Evolutionary conservation across 2,797 vertebrate genomes (phyloP), one percentile per base, ranked within the genome.

Genomic region (Rhabdomys pumilio): DNA sequence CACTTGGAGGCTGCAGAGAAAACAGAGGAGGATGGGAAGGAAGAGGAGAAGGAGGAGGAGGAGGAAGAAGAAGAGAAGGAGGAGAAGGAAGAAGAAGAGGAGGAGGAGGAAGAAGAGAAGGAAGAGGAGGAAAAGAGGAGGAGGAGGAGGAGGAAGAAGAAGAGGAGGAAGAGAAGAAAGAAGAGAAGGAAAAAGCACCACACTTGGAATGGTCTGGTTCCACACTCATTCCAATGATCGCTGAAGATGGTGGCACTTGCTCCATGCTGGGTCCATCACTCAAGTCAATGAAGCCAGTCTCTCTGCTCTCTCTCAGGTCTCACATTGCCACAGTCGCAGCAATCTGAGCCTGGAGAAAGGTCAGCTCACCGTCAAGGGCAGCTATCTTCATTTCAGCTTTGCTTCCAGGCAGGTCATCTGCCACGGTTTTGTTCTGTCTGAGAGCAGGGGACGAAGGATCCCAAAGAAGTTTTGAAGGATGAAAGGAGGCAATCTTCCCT

Each of bases 281-380:
- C 38, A 96, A 90, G 81, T 97, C 97, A 90, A 96, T 96, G 38
- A 47, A 84, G 93, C 97, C 81, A 34, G 96, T 88, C 69, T 88
- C 69, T 81, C 85, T 8, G 4, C 24, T 0, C 13, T 73, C 97
- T 97, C 93, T 96, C 88, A 89, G 3, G 0, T 97, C 96, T 26
- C 98, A 98, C 0, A 96, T 95, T 38, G 98, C 98, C 80, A 99
- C 99, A 88, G 99, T 99, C 31, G 99, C 98, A 77, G 99, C 99
- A 80, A 99, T 99, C 98, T 99, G 99, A 97, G 99, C 98, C 83
- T 98, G 99, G 69, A 99, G 99, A 95, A 98, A 99, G 26, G 98
- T 96, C 29, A 99, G 98, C 96, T 99, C 99, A 4, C 98, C 98
- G 98, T 99, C 99, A 95, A 99, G 99, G 0, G 98, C 99, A 13